Percentiles rank a stretch among this genome's conserved stretches.
Evolutionary conservation across 1,140 invertebrate genomes (phyloP).

Genomic region (Trachymyrmex cornetzi): DNA sequence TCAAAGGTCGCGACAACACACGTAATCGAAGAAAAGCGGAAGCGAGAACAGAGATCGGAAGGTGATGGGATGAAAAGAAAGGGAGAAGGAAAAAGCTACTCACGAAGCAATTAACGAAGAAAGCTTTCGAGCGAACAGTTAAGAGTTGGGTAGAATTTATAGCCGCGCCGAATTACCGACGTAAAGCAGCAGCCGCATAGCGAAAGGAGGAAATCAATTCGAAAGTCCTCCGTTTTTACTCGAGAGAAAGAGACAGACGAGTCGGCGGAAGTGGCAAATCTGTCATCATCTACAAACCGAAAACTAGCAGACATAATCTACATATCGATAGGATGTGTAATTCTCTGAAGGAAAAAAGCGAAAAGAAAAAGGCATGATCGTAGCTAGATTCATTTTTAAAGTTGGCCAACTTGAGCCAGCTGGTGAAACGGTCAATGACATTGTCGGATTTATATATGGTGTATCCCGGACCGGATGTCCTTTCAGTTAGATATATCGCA

Average conservation of each 20-base stretch:
- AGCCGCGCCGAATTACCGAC: slow-evolving; percentile 69
- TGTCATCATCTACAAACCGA: slow-evolving; percentile 58
- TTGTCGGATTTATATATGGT: slow-evolving; percentile 45
- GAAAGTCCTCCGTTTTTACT: slow-evolving; percentile 62
- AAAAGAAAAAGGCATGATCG: not conserved
- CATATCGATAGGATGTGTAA: slow-evolving; percentile 19
- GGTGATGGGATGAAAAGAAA: not conserved
- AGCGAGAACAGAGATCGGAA: not conserved
- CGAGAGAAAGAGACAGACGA: slow-evolving; percentile 6
- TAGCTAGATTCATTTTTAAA: slow-evolving; percentile 47
- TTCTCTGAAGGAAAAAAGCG: not conserved
- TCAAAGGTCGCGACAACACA: slow-evolving; percentile 44
- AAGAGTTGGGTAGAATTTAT: slow-evolving; percentile 73
- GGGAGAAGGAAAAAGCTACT: slow-evolving; percentile 32
- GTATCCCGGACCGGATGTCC: slow-evolving; percentile 35
- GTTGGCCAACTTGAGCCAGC: slow-evolving; percentile 38
- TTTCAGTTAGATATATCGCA: slow-evolving; percentile 18
- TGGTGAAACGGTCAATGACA: slow-evolving; percentile 53
- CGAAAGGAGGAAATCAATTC: slow-evolving; percentile 74
- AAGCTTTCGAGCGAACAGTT: slow-evolving; percentile 74
- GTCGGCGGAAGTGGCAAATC: slow-evolving; percentile 67
- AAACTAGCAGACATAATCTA: slow-evolving; percentile 23
- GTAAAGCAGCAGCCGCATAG: slow-evolving; percentile 70
- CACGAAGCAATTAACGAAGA: slow-evolving; percentile 72
- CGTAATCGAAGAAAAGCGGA: not conserved